Evolutionary conservation across 2,113 vertebrate genomes (phyloP).

Genomic region (Amphiprion percula): DNA sequence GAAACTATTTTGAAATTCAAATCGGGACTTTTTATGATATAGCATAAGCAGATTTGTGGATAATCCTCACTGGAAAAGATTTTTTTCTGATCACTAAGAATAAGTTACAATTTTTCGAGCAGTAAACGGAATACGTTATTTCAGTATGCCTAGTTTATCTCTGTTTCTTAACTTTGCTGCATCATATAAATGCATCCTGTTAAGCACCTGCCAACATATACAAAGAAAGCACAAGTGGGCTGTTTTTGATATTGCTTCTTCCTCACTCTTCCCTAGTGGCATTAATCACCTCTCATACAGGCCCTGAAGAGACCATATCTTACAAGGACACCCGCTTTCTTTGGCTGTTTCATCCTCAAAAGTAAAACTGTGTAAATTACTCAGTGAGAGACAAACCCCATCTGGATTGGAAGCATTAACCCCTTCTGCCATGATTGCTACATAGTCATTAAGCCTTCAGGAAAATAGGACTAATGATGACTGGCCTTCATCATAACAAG

Average conservation of each 20-base stretch:
- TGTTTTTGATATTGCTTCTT: neutral
- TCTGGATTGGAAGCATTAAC: conserved; percentile 72
- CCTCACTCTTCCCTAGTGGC: neutral
- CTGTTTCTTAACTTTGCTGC: neutral
- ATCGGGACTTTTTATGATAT: neutral
- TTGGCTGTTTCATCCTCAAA: conserved; percentile 68
- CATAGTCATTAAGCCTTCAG: conserved; percentile 62
- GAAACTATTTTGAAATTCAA: neutral
- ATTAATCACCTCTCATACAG: conserved; percentile 12
- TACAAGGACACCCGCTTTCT: conserved; percentile 50
- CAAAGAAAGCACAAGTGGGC: neutral
- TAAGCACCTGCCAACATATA: neutral
- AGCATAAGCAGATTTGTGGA: neutral
- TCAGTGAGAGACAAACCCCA: conserved; percentile 53
- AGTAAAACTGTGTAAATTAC: conserved; percentile 78
- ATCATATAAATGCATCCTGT: neutral
- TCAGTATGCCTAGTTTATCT: neutral
- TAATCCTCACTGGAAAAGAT: neutral
- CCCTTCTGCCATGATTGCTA: conserved; percentile 48
- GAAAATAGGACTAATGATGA: conserved; percentile 55
- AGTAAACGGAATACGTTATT: neutral
- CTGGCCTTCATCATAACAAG: conserved; percentile 28
- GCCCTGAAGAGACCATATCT: conserved; percentile 32
- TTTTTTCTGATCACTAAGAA: too few species aligned
- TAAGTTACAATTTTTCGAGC: too few species aligned